Evolutionary conservation across 2,797 vertebrate species (phyloP), one percentile per base, ranked within the genome.

Genomic region (Coracias cyanogaster): DNA sequence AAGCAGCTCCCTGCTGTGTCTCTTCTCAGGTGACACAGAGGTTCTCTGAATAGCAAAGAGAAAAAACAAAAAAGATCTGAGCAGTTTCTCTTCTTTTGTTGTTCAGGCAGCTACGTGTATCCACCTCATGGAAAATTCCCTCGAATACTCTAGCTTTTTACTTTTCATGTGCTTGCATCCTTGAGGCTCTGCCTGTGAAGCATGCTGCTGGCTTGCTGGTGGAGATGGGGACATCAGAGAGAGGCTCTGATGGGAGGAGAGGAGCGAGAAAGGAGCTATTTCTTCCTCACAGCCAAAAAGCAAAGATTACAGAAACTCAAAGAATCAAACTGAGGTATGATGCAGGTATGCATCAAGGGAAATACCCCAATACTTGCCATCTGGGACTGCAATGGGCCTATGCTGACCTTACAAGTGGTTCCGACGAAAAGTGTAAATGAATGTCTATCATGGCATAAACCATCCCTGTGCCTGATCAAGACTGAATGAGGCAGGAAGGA

Each of bases 1-100:
- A 39, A 60, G 52, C 60, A 77, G 72, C 69, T 93, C 79, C 93
- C 91, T 1, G 8, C 93, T 81, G 87, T 14, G 79, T 78, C 35
- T 79, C 66, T 82, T 82, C 84, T 89, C 76, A 52, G 65, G 78
- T 83, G 85, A 81, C 74, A 66, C 62, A 70, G 81, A 90, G 46
- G 43, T 93, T 74, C 82, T 90, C 66, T 82, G 73, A 88, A 91
- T 39, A 88, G 73, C 80, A 69, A 48, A 86, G 72, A 86, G 55
- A 51, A 48, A 94, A 95, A 95, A 87, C 43, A 87, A 67, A 77
- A 94, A 71, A 25, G 6, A 62, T 74, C 66, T 66, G 45, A 49
- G 61, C 37, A 72, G 29, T 22, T 31, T 11, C 37, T 12, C 25
- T n/a, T 57, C 26, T 22, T 26, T 21, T 90, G 37, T 60, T 55